These are phyloP conservation scores for Hormaphis cornu DNA, from an alignment of 1,140 invertebrate species.

Conservation along the genomic window DNA sequence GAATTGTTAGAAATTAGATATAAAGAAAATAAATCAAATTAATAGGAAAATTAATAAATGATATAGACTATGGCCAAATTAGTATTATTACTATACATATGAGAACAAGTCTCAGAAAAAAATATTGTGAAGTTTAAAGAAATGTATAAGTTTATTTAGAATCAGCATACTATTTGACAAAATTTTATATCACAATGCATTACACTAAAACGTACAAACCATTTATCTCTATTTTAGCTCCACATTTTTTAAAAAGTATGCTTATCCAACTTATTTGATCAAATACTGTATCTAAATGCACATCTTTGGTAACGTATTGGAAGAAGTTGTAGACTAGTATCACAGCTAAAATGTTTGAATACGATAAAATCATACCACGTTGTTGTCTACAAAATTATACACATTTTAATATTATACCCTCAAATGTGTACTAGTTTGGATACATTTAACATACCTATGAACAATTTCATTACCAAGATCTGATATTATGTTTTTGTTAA, in stretches of 20 bases:
- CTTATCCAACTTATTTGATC: slow-evolving; percentile 13
- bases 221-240: not conserved
- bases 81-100: too few species aligned
- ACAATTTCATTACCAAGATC: slow-evolving; percentile 2
- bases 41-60: not conserved
- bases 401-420: not conserved
- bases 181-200: too few species aligned
- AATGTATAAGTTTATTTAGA: too few species aligned
- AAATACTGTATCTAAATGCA: slow-evolving; percentile 3
- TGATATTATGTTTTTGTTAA: not conserved
- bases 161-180: too few species aligned
- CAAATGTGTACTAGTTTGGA: not conserved
- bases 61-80: not conserved
- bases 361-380: slow-evolving; percentile 15
- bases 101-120: too few species aligned
- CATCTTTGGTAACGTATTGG: not conserved
- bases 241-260: slow-evolving; percentile 11
- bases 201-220: not conserved
- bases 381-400: slow-evolving; percentile 17
- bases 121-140: too few species aligned
- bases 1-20: not conserved
- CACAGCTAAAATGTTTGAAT: slow-evolving; percentile 6
- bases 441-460: not conserved
- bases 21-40: too few species aligned
- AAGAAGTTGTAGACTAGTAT: not conserved